These are phyloP conservation scores for Rhipidura dahli DNA, from an alignment of 2,113 vertebrate genomes.

Conservation along the genomic window DNA sequence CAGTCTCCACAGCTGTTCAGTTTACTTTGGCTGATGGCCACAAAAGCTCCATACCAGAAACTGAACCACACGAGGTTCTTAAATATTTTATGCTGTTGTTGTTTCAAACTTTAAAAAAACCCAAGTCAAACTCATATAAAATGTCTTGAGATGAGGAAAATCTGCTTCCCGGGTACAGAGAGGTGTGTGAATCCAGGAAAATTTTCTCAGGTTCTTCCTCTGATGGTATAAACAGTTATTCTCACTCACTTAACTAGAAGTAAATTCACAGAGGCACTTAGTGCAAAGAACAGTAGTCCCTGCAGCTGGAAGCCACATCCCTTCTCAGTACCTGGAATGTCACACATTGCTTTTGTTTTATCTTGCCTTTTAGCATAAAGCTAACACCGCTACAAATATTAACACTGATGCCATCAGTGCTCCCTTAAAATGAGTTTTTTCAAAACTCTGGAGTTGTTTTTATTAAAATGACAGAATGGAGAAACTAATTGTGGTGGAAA, in stretches of 20 bases:
- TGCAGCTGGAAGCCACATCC: background rate
- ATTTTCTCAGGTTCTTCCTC: constrained; percentile 48
- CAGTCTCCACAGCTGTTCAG: constrained; percentile 24
- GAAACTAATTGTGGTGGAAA: constrained; percentile 36
- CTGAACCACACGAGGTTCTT: background rate
- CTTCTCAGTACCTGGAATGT: constrained; percentile 14
- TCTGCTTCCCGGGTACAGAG: constrained; percentile 26
- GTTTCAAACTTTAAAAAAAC: background rate
- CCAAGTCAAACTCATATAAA: background rate
- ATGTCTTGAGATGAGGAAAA: constrained; percentile 35
- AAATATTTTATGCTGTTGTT: constrained; percentile 2
- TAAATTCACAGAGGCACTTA: constrained; percentile 13
- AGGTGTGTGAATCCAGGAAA: constrained; percentile 32
- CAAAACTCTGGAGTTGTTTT: background rate
- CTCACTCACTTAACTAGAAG: constrained; percentile 38
- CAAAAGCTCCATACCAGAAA: constrained; percentile 20
- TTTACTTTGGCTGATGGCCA: constrained; percentile 33
- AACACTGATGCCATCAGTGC: background rate
- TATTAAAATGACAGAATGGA: constrained; percentile 15
- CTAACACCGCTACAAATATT: background rate
- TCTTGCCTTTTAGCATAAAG: background rate
- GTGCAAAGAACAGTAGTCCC: constrained; percentile 48
- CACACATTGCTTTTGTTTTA: background rate
- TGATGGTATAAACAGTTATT: constrained; percentile 64
- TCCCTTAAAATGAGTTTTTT: background rate